A percentile compares a stretch with the other conserved stretches of the same genome.
phyloP scores from a whole-genome alignment of 1,140 invertebrate genomes.

The Popillia japonica region DNA sequence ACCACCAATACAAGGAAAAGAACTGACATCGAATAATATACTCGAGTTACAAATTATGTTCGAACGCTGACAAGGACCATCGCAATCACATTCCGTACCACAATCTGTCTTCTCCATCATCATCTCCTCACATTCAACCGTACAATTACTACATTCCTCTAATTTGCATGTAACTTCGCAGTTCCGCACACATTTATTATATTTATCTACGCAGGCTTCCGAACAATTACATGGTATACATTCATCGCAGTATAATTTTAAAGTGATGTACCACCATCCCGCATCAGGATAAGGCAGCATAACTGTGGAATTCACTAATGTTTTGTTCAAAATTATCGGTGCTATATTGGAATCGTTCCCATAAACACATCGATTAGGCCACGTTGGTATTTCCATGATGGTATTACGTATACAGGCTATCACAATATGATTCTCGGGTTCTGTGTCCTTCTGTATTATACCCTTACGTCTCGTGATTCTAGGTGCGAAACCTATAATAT shows the following conservation, averaged over 20 bases:
- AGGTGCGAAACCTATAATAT: constrained; percentile 70
- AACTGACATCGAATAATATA: constrained; percentile 70
- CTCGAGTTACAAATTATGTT: constrained; percentile 60
- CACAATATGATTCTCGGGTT: constrained; percentile 62
- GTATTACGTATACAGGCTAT: constrained; percentile 69
- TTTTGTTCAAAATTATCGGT: constrained; percentile 67
- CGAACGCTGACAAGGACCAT: constrained; percentile 54
- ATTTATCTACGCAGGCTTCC: constrained; percentile 48
- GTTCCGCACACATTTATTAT: constrained; percentile 46
- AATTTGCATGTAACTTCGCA: constrained; percentile 54
- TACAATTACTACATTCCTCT: constrained; percentile 50
- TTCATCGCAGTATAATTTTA: constrained; percentile 69
- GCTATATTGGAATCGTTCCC: constrained; percentile 48
- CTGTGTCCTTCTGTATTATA: constrained; percentile 52
- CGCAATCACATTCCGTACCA: constrained; percentile 58
- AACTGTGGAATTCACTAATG: constrained; percentile 58
- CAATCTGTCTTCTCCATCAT: constrained; percentile 50
- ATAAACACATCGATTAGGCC: constrained; percentile 64
- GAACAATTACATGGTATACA: constrained; percentile 60
- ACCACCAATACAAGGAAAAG: constrained; percentile 72
- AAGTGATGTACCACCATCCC: constrained; percentile 77
- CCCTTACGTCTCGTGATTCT: constrained; percentile 64
- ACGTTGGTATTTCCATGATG: constrained; percentile 64
- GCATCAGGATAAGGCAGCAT: constrained; percentile 82
- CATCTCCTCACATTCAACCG: neutral